Percentiles rank a stretch among this genome's conserved stretches.
phyloP scores from a whole-genome alignment of 2,888 invertebrate species.

The Drosophila demipolita region DNA sequence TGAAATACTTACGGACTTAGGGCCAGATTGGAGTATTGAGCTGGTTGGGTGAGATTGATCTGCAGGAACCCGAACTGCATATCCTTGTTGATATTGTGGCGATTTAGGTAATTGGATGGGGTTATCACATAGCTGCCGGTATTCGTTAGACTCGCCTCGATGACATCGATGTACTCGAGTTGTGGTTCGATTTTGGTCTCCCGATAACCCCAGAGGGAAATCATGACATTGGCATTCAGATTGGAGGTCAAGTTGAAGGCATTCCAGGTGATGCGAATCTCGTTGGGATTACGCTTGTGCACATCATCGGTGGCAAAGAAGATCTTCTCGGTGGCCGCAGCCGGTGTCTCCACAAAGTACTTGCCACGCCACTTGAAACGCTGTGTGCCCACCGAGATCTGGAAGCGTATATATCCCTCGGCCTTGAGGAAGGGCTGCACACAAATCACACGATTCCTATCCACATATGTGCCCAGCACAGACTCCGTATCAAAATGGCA shows the following conservation, averaged over 20 bases:
- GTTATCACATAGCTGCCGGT: constrained; percentile 90
- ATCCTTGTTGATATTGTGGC: constrained; percentile 90
- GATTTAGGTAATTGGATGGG: constrained; percentile 89
- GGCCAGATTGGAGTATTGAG: constrained; percentile 87
- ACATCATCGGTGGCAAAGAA: constrained; percentile 91
- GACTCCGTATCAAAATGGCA: constrained; percentile 94
- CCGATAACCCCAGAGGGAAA: constrained; percentile 95
- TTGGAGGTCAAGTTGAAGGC: constrained; percentile 93
- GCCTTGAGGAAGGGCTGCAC: constrained; percentile 94
- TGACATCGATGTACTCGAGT: constrained; percentile 91
- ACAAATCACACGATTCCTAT: constrained; percentile 94
- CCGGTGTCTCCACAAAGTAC: constrained; percentile 96
- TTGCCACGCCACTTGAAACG: constrained; percentile 95
- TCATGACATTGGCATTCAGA: constrained; percentile 90
- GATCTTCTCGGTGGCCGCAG: constrained; percentile 93
- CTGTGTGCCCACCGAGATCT: constrained; percentile 93
- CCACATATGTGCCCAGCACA: constrained; percentile 91
- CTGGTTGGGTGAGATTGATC: constrained; percentile 93
- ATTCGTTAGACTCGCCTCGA: constrained; percentile 89
- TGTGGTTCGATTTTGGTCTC: constrained; percentile 93
- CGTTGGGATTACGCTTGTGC: constrained; percentile 90
- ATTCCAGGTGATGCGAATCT: constrained; percentile 93
- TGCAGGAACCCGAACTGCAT: constrained; percentile 94
- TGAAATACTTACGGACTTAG: constrained; percentile 90
- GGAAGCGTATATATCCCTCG: constrained; percentile 94